Evolutionary conservation across 2,888 invertebrate species (phyloP).

Genomic region (Tipula helvola): DNA sequence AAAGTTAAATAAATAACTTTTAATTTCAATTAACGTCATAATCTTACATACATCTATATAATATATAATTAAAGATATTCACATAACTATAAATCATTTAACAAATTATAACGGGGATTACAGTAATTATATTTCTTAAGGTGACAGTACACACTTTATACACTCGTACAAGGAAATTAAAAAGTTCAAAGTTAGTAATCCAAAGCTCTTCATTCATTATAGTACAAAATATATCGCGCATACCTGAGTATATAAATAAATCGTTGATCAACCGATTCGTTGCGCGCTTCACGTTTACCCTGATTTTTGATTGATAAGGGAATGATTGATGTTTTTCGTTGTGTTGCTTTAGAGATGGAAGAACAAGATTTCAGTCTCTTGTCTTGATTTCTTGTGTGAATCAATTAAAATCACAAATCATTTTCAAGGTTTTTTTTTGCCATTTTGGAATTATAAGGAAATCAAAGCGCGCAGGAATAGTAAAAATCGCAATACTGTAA

Average conservation of each 20-base stretch:
- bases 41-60: not conserved
- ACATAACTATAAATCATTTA: not conserved
- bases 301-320: not conserved
- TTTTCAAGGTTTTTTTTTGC: not conserved
- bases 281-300: not conserved
- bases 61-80: not conserved
- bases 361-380: not conserved
- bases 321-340: not conserved
- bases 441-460: not conserved
- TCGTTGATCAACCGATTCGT: not conserved
- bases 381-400: not conserved
- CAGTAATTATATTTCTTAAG: not conserved
- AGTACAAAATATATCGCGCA: not conserved
- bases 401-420: not conserved
- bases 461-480: not conserved
- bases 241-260: not conserved
- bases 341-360: not conserved
- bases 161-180: not conserved
- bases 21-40: not conserved
- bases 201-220: not conserved
- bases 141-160: not conserved
- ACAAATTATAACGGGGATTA: not conserved
- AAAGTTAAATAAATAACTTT: not conserved
- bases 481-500: not conserved
- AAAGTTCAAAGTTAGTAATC: not conserved